Evolutionary conservation across 2,797 vertebrate genomes (phyloP), one percentile per base, ranked within the genome.

Genomic region (Lerista edwardsae): DNA sequence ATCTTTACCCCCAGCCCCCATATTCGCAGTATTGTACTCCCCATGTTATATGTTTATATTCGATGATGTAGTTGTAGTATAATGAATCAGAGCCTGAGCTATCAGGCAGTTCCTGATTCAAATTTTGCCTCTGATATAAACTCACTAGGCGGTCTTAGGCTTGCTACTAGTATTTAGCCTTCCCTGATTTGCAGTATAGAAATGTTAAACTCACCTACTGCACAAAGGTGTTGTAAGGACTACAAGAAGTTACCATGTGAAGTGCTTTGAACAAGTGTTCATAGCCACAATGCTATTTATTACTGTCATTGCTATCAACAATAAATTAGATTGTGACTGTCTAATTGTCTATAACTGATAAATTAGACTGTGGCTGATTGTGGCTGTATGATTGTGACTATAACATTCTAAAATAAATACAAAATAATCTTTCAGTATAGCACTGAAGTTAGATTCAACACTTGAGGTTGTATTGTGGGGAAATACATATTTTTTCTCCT

Each of bases 381-480:
- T 55, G 51, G 14, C 51, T 25, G 15, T 51, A 64, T 27, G 15
- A 36, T 36, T 73, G 17, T 11, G 36, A 61, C 17, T 14, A 4
- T 75, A 55, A 21, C 29, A 75, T 65, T 82, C 9, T 67, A 68
- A 69, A 67, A 65, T 8, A n/a, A 34, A 68, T 23, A 75, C 75
- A 44, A 36, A 39, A 44, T 59, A 51, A 79, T 75, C 17, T 23
- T 59, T 11, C 51, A 80, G 36, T 44, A 36, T 44, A 44, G 9
- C 39, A 36, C 78, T 87, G 67, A 84, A 80, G 72, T 88, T 75
- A 67, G 75, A 82, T 90, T 90, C 7, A 51, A 14, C 69, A 87
- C n/a, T 73, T 79, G 0, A 80, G 3, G 57, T 91, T 55, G 51
- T 55, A 17, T 17, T 55, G 14, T 55, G 51, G 51, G 51, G 51